A percentile compares a stretch with the other conserved stretches of the same genome.
These are phyloP conservation scores for Asobara japonica DNA, from an alignment of 1,140 invertebrate genomes.

Conservation along the genomic window DNA sequence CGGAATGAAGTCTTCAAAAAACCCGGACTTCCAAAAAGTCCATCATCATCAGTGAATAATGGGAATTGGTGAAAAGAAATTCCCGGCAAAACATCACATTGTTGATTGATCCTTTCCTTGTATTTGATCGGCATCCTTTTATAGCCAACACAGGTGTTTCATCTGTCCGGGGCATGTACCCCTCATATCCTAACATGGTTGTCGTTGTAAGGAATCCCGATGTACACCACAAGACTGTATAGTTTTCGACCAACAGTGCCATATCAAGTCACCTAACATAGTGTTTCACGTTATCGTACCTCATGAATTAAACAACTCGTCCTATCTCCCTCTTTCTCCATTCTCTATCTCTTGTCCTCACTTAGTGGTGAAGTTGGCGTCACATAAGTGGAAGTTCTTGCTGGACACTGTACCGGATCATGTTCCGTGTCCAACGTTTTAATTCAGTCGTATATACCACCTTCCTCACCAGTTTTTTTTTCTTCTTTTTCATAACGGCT, in stretches of 20 bases:
- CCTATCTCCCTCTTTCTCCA: too few species aligned
- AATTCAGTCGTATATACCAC: constrained; percentile 5
- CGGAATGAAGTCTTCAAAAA: too few species aligned
- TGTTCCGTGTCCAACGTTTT: constrained; percentile 13
- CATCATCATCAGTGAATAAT: too few species aligned
- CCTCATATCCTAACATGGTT: constrained; percentile 14
- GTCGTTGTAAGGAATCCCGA: constrained; percentile 16
- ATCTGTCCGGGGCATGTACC: constrained; percentile 9
- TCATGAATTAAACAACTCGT: constrained; percentile 17
- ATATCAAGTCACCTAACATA: constrained; percentile 6
- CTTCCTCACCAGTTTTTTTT: too few species aligned
- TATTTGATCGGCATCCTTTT: background rate
- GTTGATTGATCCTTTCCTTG: constrained; percentile 1
- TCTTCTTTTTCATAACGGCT: background rate
- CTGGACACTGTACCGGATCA: constrained; percentile 8
- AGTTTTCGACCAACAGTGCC: constrained; percentile 4
- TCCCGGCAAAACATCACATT: background rate
- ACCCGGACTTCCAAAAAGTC: too few species aligned
- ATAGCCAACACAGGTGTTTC: constrained; percentile 8
- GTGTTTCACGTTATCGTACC: constrained; percentile 15
- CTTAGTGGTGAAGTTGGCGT: constrained; percentile 4
- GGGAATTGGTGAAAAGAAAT: too few species aligned
- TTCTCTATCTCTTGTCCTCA: background rate
- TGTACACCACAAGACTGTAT: constrained; percentile 6
- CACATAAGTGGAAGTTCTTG: constrained; percentile 16